Conservation (phyloP, 2,113 vertebrate species). For the Athene noctua region DNA sequence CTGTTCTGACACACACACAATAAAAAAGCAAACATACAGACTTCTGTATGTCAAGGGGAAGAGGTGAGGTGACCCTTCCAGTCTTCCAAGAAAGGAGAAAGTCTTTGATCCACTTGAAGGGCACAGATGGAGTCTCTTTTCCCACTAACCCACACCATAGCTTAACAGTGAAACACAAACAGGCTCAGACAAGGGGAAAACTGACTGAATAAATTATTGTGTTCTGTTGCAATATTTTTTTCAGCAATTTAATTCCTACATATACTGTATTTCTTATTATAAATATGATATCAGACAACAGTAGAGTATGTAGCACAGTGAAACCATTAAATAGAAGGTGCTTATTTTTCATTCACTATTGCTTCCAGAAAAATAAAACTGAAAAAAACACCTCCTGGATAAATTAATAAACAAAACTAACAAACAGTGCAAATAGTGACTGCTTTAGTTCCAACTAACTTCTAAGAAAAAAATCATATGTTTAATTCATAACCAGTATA, state of each 20-base stretch:
- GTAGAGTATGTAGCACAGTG: background rate
- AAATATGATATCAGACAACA: background rate
- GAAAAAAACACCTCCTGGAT: background rate
- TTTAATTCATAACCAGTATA: background rate
- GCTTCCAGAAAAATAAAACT: background rate
- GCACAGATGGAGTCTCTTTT: background rate
- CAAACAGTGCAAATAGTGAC: background rate
- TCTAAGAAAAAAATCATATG: background rate
- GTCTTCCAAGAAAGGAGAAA: background rate
- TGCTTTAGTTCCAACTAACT: background rate
- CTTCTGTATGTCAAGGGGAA: background rate
- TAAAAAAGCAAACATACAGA: background rate
- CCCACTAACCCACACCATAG: background rate
- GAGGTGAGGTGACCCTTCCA: background rate
- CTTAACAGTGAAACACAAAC: background rate
- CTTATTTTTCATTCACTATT: background rate
- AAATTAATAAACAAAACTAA: background rate
- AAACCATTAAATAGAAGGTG: background rate
- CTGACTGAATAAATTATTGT: background rate
- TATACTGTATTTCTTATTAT: background rate
- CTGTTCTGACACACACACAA: background rate
- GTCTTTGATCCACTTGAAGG: background rate
- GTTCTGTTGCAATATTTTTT: background rate
- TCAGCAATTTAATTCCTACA: background rate
- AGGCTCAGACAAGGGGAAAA: background rate